A percentile compares a stretch with the other conserved stretches of the same genome.
Evolutionary conservation across 2,113 vertebrate genomes (phyloP).

Genomic region (Petrocephalus microphthalmus): DNA sequence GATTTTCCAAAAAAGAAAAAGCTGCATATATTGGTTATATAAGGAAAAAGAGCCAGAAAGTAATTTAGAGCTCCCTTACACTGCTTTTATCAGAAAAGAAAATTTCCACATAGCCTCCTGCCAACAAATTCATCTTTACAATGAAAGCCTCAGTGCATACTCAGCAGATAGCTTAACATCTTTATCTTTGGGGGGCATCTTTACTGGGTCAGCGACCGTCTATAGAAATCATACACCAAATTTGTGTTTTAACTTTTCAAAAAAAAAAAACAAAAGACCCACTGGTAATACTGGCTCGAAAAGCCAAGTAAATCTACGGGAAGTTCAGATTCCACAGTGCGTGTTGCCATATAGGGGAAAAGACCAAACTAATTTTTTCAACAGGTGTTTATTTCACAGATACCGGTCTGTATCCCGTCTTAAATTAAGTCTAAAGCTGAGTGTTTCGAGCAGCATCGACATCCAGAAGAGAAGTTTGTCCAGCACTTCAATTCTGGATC

Average conservation of each 20-base stretch:
- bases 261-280: not conserved
- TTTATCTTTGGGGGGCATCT: not conserved
- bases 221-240: not conserved
- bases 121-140: not conserved
- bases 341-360: not conserved
- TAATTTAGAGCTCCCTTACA: not conserved
- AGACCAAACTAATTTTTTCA: not conserved
- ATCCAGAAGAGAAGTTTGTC: not conserved
- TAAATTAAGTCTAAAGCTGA: not conserved
- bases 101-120: not conserved
- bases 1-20: no score
- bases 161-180: not conserved
- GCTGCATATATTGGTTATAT: not conserved
- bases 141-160: not conserved
- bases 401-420: not conserved
- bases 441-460: not conserved
- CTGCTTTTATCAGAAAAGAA: not conserved
- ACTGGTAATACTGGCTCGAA: not conserved
- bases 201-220: not conserved
- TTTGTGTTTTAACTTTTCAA: not conserved
- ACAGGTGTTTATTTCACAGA: not conserved
- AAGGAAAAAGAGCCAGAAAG: not conserved
- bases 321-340: not conserved
- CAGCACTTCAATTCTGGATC: not conserved
- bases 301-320: not conserved